Evolutionary conservation across 1,140 invertebrate genomes (phyloP), one percentile per base, ranked within the genome.

Genomic region (Oedothorax gibbosus): DNA sequence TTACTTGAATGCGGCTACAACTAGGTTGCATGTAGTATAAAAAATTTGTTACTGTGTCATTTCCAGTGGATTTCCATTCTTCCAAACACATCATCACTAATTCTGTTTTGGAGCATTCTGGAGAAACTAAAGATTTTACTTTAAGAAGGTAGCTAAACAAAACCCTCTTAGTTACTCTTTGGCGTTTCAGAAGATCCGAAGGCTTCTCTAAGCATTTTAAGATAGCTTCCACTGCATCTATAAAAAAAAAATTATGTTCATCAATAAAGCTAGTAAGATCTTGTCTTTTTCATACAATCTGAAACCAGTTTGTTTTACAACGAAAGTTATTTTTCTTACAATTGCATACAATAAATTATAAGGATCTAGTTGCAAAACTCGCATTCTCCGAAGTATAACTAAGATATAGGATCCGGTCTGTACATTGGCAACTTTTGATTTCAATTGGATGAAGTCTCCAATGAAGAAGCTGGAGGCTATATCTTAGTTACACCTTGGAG

Each of bases 91-190:
- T 62, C n/a, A 60, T 60, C 9, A 81, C 57, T n/a, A 81, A 65
- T 12, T 71, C 66, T 6, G 20, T 10, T 53, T 72, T 81, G 14
- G 53, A 21, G 62, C 12, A 20, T n/a, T 71, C 21, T 50, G 68
- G 68, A 14, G 53, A 71, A 62, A 81, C 20, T 14, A 15, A 14
- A 0, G 20, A 10, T 20, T 64, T 62, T 12, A 71, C n/a, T 20
- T 81, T 72, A n/a, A 50, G 20, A 7, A 81, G 64, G 35, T 81
- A 71, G n/a, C 51, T 51, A 18, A 72, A 81, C 14, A 81, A 18
- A 11, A 81, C 15, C 51, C 51, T 81, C 57, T 62, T 81, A 10
- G 79, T 81, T 12, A 81, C 18, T 72, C 62, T 71, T n/a, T 81
- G 66, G 2, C 79, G 62, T 21, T 35, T 79, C 15, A 79, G 20